Conservation (phyloP, 2,888 invertebrate genomes). For the Acanthococcus lagerstroemiae region DNA sequence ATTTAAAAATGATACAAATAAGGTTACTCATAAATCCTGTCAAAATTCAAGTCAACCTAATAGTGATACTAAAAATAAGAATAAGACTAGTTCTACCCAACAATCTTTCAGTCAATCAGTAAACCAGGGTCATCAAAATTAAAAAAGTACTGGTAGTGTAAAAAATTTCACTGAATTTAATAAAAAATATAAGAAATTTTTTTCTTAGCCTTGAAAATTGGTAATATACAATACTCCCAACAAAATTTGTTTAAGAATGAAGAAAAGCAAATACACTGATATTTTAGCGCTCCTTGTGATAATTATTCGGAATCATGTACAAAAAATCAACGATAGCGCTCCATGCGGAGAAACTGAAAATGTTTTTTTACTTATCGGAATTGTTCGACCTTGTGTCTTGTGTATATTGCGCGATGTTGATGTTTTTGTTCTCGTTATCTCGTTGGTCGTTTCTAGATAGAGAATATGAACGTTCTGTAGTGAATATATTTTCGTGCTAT, state of each 20-base stretch:
- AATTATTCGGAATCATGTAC: too few relatives aligned
- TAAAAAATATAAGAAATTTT: neutral
- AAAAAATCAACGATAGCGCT: neutral
- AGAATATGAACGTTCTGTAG: neutral
- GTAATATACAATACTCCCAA: too few relatives aligned
- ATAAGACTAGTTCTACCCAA: conserved; percentile 5
- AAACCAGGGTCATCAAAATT: neutral
- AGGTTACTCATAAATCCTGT: too few relatives aligned
- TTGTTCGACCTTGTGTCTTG: neutral
- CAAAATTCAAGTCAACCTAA: conserved; percentile 8
- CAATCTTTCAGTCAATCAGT: neutral
- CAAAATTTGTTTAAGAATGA: neutral
- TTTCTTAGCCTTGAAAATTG: neutral
- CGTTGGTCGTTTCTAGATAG: neutral
- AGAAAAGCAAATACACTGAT: neutral
- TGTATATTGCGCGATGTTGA: neutral
- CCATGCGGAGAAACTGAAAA: neutral
- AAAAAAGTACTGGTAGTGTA: too few relatives aligned
- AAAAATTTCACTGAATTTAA: too few relatives aligned
- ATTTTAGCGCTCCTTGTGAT: neutral
- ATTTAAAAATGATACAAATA: too few relatives aligned
- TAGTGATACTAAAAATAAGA: neutral
- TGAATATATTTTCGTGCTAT: neutral
- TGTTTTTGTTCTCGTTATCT: neutral
- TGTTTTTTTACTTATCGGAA: neutral